A percentile compares a stretch with the other conserved stretches of the same genome.
These are phyloP conservation scores for Pycnonotus jocosus DNA, from an alignment of 2,113 vertebrate genomes.

Conservation along the genomic window DNA sequence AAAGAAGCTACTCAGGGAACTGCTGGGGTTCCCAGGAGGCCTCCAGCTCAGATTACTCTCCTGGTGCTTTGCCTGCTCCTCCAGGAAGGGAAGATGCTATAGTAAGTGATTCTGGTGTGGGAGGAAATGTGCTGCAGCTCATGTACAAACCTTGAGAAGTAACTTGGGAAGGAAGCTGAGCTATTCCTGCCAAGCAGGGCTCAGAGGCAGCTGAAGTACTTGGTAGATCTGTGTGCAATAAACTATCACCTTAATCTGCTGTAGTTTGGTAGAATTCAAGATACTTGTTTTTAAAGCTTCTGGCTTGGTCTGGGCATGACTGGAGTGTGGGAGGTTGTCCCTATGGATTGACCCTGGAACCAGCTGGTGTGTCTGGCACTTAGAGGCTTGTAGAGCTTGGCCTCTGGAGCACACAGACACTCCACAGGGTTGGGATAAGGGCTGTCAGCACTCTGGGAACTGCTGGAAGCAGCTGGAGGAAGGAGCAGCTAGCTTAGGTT, in stretches of 20 bases:
- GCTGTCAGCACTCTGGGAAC: background rate
- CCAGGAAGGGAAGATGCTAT: background rate
- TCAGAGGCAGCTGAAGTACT: background rate
- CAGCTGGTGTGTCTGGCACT: background rate
- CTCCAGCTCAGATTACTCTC: background rate
- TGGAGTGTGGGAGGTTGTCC: background rate
- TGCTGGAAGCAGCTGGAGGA: background rate
- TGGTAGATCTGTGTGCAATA: background rate
- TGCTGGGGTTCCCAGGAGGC: background rate
- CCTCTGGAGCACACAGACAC: background rate
- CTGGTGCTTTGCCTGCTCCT: background rate
- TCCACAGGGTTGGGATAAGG: no score
- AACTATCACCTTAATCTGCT: background rate
- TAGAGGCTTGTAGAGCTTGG: accelerated
- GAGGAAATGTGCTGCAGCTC: background rate
- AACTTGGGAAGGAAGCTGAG: background rate
- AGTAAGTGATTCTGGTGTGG: background rate
- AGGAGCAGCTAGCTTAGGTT: background rate
- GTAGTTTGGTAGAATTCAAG: background rate
- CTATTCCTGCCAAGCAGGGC: background rate
- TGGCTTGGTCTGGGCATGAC: background rate
- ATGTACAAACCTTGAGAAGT: background rate
- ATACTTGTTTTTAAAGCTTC: background rate
- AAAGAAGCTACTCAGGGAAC: background rate
- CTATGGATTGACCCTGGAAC: no score